A percentile compares a stretch with the other conserved stretches of the same genome.
These are phyloP conservation scores for Atta cephalotes DNA, from an alignment of 1,140 invertebrate species.

Conservation along the genomic window DNA sequence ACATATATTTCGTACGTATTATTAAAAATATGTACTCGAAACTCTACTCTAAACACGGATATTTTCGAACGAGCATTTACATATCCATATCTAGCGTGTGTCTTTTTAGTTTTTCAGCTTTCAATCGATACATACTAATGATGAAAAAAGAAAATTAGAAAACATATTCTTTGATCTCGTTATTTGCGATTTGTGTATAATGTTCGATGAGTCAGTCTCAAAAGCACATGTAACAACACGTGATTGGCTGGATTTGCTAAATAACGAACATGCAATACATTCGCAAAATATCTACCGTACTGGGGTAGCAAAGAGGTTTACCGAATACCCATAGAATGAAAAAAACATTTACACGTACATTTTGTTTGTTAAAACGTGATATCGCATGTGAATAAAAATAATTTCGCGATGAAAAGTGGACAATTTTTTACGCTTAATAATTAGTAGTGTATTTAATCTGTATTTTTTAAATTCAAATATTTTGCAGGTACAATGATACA, in stretches of 20 bases:
- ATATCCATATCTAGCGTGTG: background rate
- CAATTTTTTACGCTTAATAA: slow-evolving; percentile 37
- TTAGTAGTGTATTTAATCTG: slow-evolving; percentile 5
- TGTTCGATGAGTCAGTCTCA: background rate
- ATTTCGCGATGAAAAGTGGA: slow-evolving; percentile 8
- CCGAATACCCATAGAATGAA: background rate
- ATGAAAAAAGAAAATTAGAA: background rate
- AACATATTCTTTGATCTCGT: slow-evolving; percentile 42
- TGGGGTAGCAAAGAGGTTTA: slow-evolving; percentile 48
- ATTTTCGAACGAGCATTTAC: slow-evolving; percentile 28
- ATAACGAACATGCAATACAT: slow-evolving; percentile 41
- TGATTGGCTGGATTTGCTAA: slow-evolving; percentile 43
- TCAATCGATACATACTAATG: slow-evolving; percentile 9
- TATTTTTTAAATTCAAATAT: background rate
- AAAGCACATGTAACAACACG: background rate
- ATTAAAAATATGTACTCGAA: background rate
- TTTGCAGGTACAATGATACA: background rate
- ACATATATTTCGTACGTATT: background rate
- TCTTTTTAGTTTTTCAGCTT: slow-evolving; percentile 22
- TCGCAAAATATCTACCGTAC: slow-evolving; percentile 41
- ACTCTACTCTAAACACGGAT: background rate
- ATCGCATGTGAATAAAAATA: slow-evolving; percentile 47
- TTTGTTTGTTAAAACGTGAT: slow-evolving; percentile 46
- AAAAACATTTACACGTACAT: slow-evolving; percentile 33
- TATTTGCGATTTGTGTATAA: slow-evolving; percentile 21